phyloP scores from a whole-genome alignment of 1,140 invertebrate species.

The Linepithema humile region DNA sequence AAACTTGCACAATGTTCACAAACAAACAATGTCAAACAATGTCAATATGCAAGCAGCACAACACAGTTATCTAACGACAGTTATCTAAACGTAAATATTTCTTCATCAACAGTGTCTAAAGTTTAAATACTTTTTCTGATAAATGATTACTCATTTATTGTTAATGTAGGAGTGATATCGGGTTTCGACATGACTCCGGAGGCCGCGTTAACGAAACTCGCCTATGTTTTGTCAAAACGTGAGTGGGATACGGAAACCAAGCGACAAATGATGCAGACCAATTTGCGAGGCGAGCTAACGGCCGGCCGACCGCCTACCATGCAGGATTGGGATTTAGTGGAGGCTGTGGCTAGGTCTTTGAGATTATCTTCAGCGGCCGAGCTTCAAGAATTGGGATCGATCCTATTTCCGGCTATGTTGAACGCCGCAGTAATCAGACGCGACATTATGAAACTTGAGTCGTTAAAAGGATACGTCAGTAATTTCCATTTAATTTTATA shows the following conservation, averaged over 20 bases:
- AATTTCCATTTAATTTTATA: not conserved
- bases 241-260: slow-evolving; percentile 91
- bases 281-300: slow-evolving; percentile 90
- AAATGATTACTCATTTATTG: too few relatives aligned
- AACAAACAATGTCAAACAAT: too few relatives aligned
- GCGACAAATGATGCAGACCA: slow-evolving; percentile 91
- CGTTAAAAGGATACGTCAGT: slow-evolving; percentile 84
- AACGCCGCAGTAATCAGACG: slow-evolving; percentile 89
- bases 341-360: slow-evolving; percentile 88
- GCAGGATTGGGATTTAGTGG: slow-evolving; percentile 87
- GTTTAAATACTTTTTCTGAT: not conserved
- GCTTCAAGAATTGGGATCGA: slow-evolving; percentile 88
- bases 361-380: slow-evolving; percentile 89
- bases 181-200: slow-evolving; percentile 98
- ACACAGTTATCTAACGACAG: not conserved
- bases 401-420: slow-evolving; percentile 92
- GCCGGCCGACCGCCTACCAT: slow-evolving; percentile 73
- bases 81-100: slow-evolving; percentile 19
- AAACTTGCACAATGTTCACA: not conserved
- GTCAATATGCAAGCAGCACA: not conserved
- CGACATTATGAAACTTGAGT: slow-evolving; percentile 86
- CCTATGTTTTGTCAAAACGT: slow-evolving; percentile 94
- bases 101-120: not conserved
- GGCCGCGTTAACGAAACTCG: slow-evolving; percentile 95
- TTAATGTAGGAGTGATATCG: slow-evolving; percentile 89